A percentile compares a stretch with the other conserved stretches of the same genome.
Conservation (phyloP, 2,888 invertebrate species). For the Polylopha cassiicola region DNA sequence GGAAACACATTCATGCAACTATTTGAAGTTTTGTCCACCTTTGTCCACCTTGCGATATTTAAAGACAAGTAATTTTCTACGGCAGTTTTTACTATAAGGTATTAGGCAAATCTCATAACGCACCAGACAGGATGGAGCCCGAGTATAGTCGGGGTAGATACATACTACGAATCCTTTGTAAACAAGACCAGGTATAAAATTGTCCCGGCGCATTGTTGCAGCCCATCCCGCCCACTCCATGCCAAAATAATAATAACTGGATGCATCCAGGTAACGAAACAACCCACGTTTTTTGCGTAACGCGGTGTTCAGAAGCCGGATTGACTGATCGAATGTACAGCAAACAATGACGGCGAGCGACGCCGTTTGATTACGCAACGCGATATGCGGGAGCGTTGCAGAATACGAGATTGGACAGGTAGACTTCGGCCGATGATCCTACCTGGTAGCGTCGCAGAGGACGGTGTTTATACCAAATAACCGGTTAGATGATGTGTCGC, state of each 20-base stretch:
- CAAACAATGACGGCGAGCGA: conserved; percentile 54
- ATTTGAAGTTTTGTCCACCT: conserved; percentile 43
- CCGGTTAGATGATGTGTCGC: conserved; percentile 27
- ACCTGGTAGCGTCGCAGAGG: conserved; percentile 24
- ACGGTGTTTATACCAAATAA: conserved; percentile 35
- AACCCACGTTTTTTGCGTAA: conserved; percentile 63
- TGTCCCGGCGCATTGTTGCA: conserved; percentile 52
- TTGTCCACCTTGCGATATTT: conserved; percentile 40
- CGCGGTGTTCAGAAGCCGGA: conserved; percentile 50
- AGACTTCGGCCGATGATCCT: conserved; percentile 30
- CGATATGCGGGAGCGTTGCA: conserved; percentile 31
- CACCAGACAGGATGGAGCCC: conserved; percentile 64
- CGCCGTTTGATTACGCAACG: conserved; percentile 49
- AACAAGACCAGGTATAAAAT: conserved; percentile 69
- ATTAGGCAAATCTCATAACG: conserved; percentile 40
- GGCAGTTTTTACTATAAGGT: conserved; percentile 43
- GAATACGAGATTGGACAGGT: conserved; percentile 13
- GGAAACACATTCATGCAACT: conserved; percentile 55
- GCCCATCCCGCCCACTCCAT: conserved; percentile 58
- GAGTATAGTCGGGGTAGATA: conserved; percentile 30
- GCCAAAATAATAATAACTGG: conserved; percentile 60
- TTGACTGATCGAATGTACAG: conserved; percentile 51
- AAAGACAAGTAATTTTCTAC: conserved; percentile 47
- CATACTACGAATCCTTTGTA: conserved; percentile 57
- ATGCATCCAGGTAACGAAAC: conserved; percentile 64